Base-by-base conservation (phyloP, 2,888 invertebrate species). In the Drosophila percnosoma region DNA sequence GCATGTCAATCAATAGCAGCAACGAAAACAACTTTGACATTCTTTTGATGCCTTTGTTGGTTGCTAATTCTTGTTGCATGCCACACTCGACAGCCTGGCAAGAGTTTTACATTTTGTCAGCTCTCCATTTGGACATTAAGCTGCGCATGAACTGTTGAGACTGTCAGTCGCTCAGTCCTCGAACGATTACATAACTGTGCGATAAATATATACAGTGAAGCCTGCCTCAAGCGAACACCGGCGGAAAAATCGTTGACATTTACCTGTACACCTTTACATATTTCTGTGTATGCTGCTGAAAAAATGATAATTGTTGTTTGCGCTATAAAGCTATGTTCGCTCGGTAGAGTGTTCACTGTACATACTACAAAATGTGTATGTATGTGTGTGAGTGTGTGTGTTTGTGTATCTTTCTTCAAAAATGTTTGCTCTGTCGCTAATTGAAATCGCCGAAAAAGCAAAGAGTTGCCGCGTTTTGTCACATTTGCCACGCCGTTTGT, bases 1-100 rank as follows among this genome's bases (percentile, higher is more conserved):
- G 80, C 78, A 80, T 86, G 85, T 83, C 88, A 88, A 86, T 86
- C 88, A 86, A 86, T 82, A 71, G 73, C 59, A 61, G 40, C 63
- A 59, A 31, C 59, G 27, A 27, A 3, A 29, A 38, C 53, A 38
- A 18, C 36, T 18, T 72, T 57, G 63, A 36, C 59, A 67, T 73
- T 59, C 80, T 72, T 73, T 70, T 70, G 69, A 69, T 64, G 69
- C 71, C 73, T 57, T 71, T 59, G 72, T 59, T 74, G 64, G 54
- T 68, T 57, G 66, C 82, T 84, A 87, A 87, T 84, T 73, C 83
- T 83, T 85, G 83, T 85, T 83, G 85, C 76, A 74, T 81, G 78
- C 68, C 75, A 71, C 80, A 78, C 75, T 77, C 66, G 81, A 78
- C 72, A 75, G 75, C 42, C 27, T 62, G 52, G 45, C 63, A 38